Conservation (phyloP, 2,888 invertebrate species). For the Lacanobia wlatinum region DNA sequence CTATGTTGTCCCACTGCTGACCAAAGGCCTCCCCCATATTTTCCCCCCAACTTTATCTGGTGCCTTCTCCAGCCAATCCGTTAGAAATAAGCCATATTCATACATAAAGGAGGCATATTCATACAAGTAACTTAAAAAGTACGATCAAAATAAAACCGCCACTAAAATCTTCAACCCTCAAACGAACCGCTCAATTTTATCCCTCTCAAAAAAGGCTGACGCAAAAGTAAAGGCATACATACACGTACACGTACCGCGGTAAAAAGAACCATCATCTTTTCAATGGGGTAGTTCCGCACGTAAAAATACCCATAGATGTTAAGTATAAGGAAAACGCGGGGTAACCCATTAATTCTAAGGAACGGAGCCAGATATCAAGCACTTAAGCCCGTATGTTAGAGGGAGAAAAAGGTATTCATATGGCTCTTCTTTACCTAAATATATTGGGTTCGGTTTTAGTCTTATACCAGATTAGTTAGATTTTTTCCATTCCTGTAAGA, state of each 20-base stretch:
- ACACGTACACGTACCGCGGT: constrained; percentile 15
- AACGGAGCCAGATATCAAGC: constrained; percentile 35
- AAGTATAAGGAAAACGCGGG: constrained; percentile 55
- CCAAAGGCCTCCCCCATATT: no score
- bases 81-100: no score
- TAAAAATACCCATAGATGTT: constrained; percentile 50
- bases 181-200: neutral
- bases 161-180: neutral
- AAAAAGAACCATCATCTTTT: constrained; percentile 47
- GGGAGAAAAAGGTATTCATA: constrained; percentile 19
- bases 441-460: constrained; percentile 3
- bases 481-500: no score
- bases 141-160: neutral
- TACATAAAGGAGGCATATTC: no score
- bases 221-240: constrained; percentile 4
- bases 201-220: constrained; percentile 22
- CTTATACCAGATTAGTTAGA: no score
- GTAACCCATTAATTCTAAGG: constrained; percentile 40
- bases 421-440: neutral
- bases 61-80: no score
- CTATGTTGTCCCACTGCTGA: no score
- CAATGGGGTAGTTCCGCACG: constrained; percentile 45
- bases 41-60: no score
- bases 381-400: constrained; percentile 6
- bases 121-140: neutral